Conservation (phyloP, 2,888 invertebrate genomes). For the Heterodera filipjevi region DNA sequence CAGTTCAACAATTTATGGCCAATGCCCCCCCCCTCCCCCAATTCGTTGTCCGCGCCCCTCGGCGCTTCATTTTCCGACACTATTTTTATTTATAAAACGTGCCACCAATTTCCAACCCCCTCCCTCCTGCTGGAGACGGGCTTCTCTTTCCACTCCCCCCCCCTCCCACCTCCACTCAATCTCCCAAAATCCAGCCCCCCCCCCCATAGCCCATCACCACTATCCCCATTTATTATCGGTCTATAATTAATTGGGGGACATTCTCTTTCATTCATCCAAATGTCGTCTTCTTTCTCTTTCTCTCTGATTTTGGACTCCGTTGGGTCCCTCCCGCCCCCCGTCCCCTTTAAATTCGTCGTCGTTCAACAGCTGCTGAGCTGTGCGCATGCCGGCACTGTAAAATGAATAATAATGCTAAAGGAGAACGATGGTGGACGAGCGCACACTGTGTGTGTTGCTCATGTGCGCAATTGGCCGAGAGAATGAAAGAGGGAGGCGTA, state of each 20-base stretch:
- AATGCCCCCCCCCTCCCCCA: neutral
- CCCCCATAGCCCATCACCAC: neutral
- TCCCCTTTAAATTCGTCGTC: neutral
- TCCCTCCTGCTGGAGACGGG: too few species aligned
- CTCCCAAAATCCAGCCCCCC: neutral
- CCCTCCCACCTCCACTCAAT: too few species aligned
- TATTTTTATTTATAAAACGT: neutral
- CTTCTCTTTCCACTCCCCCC: too few species aligned
- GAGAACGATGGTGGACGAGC: neutral
- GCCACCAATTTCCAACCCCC: too few species aligned
- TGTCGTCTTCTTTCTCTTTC: neutral
- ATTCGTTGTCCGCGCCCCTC: neutral
- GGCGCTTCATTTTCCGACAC: neutral
- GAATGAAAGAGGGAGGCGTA: neutral
- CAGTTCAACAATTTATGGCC: slow-evolving; percentile 7
- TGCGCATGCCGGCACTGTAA: slow-evolving; percentile 10
- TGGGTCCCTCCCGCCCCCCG: neutral
- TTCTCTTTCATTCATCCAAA: neutral
- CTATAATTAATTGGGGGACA: slow-evolving; percentile 22
- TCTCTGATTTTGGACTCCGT: neutral
- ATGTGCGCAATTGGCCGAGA: slow-evolving; percentile 20
- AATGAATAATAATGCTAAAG: neutral
- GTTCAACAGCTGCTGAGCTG: slow-evolving; percentile 19
- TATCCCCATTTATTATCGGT: neutral
- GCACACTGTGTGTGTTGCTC: neutral